phyloP scores from a whole-genome alignment of 2,888 invertebrate species.

The Pristionchus japonicus region DNA sequence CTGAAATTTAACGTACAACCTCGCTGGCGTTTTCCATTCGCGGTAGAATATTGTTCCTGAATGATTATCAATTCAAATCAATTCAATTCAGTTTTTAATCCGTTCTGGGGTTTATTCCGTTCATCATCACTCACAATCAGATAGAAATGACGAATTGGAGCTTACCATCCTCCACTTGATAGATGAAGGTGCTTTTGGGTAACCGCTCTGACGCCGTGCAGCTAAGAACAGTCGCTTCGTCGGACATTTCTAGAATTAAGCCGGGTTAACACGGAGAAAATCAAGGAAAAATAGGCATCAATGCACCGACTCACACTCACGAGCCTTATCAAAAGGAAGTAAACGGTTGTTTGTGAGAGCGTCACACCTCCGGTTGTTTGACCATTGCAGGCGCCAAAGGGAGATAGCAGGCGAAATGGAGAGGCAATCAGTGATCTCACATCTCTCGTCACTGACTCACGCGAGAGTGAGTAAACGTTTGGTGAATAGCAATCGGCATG shows the following conservation, averaged over 20 bases:
- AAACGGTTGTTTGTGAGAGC: neutral
- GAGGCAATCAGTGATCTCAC: too few species aligned
- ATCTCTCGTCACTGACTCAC: neutral
- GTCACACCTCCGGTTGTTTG: too few species aligned
- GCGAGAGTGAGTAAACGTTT: too few species aligned
- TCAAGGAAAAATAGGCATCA: neutral
- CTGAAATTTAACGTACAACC: neutral
- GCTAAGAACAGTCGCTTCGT: neutral
- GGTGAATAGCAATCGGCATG: too few species aligned
- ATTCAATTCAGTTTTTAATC: too few species aligned
- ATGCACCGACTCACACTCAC: neutral
- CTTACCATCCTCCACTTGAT: neutral
- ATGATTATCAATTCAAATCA: neutral
- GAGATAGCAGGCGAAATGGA: too few species aligned
- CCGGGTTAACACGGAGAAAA: neutral
- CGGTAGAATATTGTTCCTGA: neutral
- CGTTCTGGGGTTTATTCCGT: too few species aligned
- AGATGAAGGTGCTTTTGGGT: neutral
- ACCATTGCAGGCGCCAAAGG: too few species aligned
- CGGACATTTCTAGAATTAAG: neutral
- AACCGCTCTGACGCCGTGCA: neutral
- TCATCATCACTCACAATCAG: too few species aligned
- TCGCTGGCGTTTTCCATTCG: neutral
- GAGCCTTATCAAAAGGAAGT: neutral
- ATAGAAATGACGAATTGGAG: neutral